Conservation (phyloP, 2,888 invertebrate genomes). For the Copidosoma aretas region DNA sequence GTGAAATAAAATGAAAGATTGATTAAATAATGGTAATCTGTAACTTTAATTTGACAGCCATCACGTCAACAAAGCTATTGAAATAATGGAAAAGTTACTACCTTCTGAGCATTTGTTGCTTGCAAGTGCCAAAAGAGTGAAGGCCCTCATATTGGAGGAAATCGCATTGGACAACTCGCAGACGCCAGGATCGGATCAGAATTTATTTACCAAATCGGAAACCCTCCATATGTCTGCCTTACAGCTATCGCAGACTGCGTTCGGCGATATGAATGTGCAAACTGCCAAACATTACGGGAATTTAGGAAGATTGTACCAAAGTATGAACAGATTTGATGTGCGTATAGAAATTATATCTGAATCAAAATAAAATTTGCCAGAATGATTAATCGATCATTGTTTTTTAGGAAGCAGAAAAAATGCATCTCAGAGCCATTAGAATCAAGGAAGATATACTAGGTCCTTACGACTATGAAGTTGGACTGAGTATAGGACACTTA, state of each 20-base stretch:
- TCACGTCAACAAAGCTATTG: slow-evolving; percentile 83
- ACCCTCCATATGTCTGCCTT: slow-evolving; percentile 84
- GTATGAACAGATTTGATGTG: slow-evolving; percentile 85
- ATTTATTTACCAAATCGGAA: slow-evolving; percentile 80
- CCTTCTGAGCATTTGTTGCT: slow-evolving; percentile 84
- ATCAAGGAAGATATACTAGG: slow-evolving; percentile 90
- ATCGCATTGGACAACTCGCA: slow-evolving; percentile 83
- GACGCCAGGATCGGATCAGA: slow-evolving; percentile 63
- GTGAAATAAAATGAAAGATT: not conserved
- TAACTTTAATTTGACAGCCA: slow-evolving; percentile 64
- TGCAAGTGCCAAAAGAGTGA: slow-evolving; percentile 88
- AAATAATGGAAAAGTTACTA: slow-evolving; percentile 80
- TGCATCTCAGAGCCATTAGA: slow-evolving; percentile 91
- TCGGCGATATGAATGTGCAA: slow-evolving; percentile 93
- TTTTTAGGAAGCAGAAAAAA: slow-evolving; percentile 80
- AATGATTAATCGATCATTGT: slow-evolving; percentile 1
- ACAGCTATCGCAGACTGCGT: slow-evolving; percentile 78
- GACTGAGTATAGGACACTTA: slow-evolving; percentile 89
- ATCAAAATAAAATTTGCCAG: not conserved
- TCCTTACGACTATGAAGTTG: slow-evolving; percentile 87
- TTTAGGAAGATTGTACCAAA: slow-evolving; percentile 91
- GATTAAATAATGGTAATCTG: not conserved
- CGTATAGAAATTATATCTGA: no score
- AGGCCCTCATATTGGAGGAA: slow-evolving; percentile 91
- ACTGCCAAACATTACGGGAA: slow-evolving; percentile 97